Evolutionary conservation across 2,113 vertebrate genomes (phyloP).

Genomic region (Nerophis ophidion): DNA sequence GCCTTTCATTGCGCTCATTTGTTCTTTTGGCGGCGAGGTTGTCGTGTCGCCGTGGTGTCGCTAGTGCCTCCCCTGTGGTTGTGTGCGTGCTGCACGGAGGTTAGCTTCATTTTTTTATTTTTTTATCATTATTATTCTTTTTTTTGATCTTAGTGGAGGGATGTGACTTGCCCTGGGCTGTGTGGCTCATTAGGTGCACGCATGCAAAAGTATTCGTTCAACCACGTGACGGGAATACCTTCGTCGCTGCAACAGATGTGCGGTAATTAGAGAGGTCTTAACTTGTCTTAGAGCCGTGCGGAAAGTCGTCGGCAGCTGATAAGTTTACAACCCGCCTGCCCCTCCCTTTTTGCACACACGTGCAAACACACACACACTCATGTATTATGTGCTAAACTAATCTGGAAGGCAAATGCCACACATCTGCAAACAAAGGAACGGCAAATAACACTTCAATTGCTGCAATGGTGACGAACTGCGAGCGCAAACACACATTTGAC

Average conservation of each 20-base stretch:
- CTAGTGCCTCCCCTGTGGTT: conserved; percentile 23
- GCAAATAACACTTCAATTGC: conserved; percentile 25
- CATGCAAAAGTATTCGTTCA: conserved; percentile 77
- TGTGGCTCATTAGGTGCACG: conserved; percentile 73
- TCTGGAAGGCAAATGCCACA: conserved; percentile 36
- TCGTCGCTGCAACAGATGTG: conserved; percentile 77
- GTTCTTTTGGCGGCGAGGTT: conserved; percentile 62
- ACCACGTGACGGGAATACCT: conserved; percentile 74
- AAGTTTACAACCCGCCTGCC: conserved; percentile 62
- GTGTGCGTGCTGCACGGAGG: conserved; percentile 46
- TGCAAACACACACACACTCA: conserved; percentile 8
- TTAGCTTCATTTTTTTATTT: conserved; percentile 33
- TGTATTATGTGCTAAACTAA: conserved; percentile 34
- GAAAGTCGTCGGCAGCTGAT: conserved; percentile 72
- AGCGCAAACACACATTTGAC: background rate
- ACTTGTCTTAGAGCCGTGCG: conserved; percentile 73
- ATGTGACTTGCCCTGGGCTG: conserved; percentile 66
- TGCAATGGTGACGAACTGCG: background rate
- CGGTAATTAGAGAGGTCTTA: conserved; percentile 77
- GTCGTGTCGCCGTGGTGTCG: conserved; percentile 40
- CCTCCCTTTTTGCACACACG: conserved; percentile 19
- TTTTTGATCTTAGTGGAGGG: conserved; percentile 72
- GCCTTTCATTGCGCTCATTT: conserved; percentile 67
- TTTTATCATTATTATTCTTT: too few relatives aligned
- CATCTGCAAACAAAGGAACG: conserved; percentile 32